Evolutionary conservation across 2,113 vertebrate species (phyloP), one percentile per base, ranked within the genome.

Genomic region (Paracyprichromis sp.): DNA sequence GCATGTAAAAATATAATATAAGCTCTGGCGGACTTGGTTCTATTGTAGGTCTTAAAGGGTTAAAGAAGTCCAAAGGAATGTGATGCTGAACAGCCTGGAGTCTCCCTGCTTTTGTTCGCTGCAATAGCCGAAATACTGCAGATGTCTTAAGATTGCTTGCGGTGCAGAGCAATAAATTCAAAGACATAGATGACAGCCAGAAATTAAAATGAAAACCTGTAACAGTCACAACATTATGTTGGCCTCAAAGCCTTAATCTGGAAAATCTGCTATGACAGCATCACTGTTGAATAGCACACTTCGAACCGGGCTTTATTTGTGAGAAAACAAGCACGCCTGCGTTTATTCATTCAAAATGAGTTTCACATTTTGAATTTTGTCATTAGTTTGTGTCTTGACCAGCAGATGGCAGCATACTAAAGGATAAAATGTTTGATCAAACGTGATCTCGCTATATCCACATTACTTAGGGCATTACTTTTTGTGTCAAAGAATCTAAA

Each of bases 341-440:
- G 2, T 78, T 50, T 21, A 38, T 6, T 8, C 16, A 19, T 47
- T 79, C 36, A 80, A 57, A 59, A 24, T 1, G 21, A 5, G 24
- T 36, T 36, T 73, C n/a, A 63, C 10, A 45, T 10, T 61, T 34
- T 38, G 31, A 66, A 66, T 61, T 19, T 52, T 31, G 45, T 47
- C 17, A n/a, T 19, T 12, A 19, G 11, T 8, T 80, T 80, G 34
- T 8, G 9, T 12, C 16, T 87, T 85, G 52, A 5, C 95, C 96
- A 96, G 92, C 90, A 97, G 96, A 93, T 94, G 96, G 95, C 79
- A 94, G 90, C 80, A 88, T 82, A 80, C 12, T 91, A 92, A 92
- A 93, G 83, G 69, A 50, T 34, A 94, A 92, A 43, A 88, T 87
- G 31, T 2, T 21, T 53, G 13, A 6, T 29, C 53, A 29, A 1